A percentile compares a stretch with the other conserved stretches of the same genome.
Conservation (phyloP, 2,797 vertebrate species). For the Agapornis canus region DNA sequence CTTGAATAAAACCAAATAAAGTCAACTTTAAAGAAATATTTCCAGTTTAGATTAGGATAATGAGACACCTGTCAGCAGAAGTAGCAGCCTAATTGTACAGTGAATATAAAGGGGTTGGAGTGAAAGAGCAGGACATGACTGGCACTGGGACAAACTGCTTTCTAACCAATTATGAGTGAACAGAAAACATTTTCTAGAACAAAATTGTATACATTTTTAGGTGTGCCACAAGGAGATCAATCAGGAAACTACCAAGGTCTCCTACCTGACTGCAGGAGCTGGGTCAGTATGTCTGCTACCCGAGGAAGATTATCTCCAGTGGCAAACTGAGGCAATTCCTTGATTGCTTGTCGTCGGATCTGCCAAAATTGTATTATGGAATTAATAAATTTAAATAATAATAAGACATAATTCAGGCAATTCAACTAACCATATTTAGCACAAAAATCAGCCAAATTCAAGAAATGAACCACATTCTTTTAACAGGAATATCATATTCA, state of each 20-base stretch:
- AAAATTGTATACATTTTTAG: not conserved
- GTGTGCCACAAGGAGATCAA: not conserved
- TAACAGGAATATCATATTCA: not conserved
- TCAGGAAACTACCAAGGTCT: not conserved
- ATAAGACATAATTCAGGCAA: not conserved
- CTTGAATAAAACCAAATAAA: not conserved
- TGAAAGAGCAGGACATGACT: not conserved
- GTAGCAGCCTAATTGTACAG: not conserved
- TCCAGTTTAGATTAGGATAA: not conserved
- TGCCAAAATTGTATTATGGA: conserved; percentile 15
- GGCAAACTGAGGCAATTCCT: conserved; percentile 96
- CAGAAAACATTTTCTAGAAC: not conserved
- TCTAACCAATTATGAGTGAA: not conserved
- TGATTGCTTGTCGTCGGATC: conserved; percentile 97
- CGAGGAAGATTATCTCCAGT: conserved; percentile 95
- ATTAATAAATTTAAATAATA: not conserved
- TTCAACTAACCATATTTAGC: not conserved
- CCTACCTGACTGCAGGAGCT: conserved; percentile 95
- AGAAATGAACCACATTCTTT: not conserved
- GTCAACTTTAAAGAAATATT: not conserved
- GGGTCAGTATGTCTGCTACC: conserved; percentile 96
- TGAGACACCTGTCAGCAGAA: not conserved
- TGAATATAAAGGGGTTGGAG: not conserved
- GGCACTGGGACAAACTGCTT: not conserved
- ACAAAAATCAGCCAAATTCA: not conserved